Percentiles rank a stretch among this genome's conserved stretches.
Evolutionary conservation across 2,888 invertebrate species (phyloP).

Genomic region (Rhagium mordax): DNA sequence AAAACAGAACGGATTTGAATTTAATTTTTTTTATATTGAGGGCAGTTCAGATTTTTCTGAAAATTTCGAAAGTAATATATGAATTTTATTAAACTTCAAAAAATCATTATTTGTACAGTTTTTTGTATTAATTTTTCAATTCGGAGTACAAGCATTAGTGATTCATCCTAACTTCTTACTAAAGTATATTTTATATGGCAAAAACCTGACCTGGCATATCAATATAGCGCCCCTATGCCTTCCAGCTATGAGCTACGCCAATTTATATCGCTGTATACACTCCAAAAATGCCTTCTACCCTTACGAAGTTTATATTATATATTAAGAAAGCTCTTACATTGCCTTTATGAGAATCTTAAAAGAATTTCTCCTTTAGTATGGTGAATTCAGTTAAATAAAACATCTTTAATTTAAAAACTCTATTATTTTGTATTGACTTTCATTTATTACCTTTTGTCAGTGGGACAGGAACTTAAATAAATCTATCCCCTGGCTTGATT

Average conservation of each 20-base stretch:
- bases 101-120: conserved; percentile 9
- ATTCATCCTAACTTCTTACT: conserved; percentile 26
- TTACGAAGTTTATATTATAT: conserved; percentile 39
- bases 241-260: conserved; percentile 37
- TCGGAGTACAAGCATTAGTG: conserved; percentile 8
- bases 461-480: neutral
- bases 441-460: neutral
- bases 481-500: neutral
- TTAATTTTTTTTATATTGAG: too few relatives aligned
- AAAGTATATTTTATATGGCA: conserved; percentile 32
- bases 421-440: conserved; percentile 14
- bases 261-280: conserved; percentile 39
- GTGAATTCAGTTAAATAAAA: conserved; percentile 31
- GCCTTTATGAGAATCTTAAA: conserved; percentile 31
- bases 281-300: conserved; percentile 39
- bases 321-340: conserved; percentile 38
- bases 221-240: conserved; percentile 33
- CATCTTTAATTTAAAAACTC: conserved; percentile 31
- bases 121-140: conserved; percentile 7
- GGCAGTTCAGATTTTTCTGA: too few relatives aligned
- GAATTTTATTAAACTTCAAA: too few relatives aligned
- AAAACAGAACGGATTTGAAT: too few relatives aligned
- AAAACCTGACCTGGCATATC: conserved; percentile 37
- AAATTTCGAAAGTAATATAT: too few relatives aligned
- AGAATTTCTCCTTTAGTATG: conserved; percentile 28